These are phyloP conservation scores for Heliconius nattereri DNA, from an alignment of 1,140 invertebrate species.

Conservation along the genomic window DNA sequence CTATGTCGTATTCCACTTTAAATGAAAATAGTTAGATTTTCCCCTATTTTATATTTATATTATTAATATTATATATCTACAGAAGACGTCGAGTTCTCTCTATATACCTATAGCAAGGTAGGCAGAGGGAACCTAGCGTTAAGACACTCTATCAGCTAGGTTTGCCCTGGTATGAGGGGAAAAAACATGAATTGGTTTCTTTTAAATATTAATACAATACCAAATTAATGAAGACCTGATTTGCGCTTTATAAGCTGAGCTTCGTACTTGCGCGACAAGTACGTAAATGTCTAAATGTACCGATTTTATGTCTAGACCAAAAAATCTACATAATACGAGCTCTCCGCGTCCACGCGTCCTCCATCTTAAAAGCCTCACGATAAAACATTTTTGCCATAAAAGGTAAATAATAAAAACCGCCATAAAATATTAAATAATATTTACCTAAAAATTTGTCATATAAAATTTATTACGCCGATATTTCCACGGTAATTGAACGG, in stretches of 20 bases:
- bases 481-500: neutral
- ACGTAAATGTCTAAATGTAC: neutral
- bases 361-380: neutral
- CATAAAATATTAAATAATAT: neutral
- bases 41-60: too few species aligned
- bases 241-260: neutral
- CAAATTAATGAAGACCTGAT: neutral
- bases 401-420: neutral
- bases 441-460: slow-evolving; percentile 6
- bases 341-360: too few species aligned
- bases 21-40: too few species aligned
- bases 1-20: too few species aligned
- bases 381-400: neutral
- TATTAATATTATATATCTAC: too few species aligned
- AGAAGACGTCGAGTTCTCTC: too few species aligned
- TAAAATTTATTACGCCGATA: slow-evolving; percentile 3
- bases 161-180: too few species aligned
- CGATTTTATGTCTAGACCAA: neutral
- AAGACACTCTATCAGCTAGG: too few species aligned
- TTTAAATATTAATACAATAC: neutral
- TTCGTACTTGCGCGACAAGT: neutral
- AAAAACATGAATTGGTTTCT: too few species aligned
- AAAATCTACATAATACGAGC: too few species aligned
- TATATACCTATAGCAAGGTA: too few species aligned
- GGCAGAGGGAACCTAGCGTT: too few species aligned